Percentiles rank a stretch among this genome's conserved stretches.
Conservation (phyloP, 2,888 invertebrate genomes). For the Cheilosia pagana region DNA sequence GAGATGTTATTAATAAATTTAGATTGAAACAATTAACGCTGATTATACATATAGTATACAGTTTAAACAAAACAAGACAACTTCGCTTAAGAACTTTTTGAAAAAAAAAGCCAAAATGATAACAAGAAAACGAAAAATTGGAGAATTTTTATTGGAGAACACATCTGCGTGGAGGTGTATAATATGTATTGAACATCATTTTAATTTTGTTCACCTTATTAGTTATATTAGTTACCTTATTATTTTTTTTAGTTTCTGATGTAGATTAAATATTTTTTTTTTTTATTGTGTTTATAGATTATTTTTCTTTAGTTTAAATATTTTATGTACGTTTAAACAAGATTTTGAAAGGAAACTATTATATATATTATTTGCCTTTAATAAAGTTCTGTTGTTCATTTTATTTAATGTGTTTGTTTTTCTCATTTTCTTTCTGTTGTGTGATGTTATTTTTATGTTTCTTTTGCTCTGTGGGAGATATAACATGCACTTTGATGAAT, state of each 20-base stretch:
- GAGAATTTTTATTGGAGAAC: conserved; percentile 32
- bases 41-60: conserved; percentile 23
- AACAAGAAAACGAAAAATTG: neutral
- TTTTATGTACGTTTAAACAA: conserved; percentile 53
- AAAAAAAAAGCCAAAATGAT: conserved; percentile 23
- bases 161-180: conserved; percentile 48
- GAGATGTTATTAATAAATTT: conserved; percentile 28
- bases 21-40: conserved; percentile 44
- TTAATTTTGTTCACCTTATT: conserved; percentile 33
- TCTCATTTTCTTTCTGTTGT: neutral
- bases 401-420: conserved; percentile 43
- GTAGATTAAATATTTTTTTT: conserved; percentile 45
- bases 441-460: conserved; percentile 10
- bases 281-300: conserved; percentile 52
- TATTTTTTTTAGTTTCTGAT: conserved; percentile 31
- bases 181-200: conserved; percentile 20
- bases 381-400: conserved; percentile 69
- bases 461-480: conserved; percentile 4
- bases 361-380: conserved; percentile 46
- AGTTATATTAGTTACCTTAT: conserved; percentile 31
- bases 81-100: conserved; percentile 54
- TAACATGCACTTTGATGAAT: neutral
- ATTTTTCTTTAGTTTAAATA: conserved; percentile 48
- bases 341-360: conserved; percentile 45
- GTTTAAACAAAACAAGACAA: conserved; percentile 57